A percentile compares a stretch with the other conserved stretches of the same genome.
phyloP scores from a whole-genome alignment of 2,888 invertebrate genomes.

The Drosophila colorata region DNA sequence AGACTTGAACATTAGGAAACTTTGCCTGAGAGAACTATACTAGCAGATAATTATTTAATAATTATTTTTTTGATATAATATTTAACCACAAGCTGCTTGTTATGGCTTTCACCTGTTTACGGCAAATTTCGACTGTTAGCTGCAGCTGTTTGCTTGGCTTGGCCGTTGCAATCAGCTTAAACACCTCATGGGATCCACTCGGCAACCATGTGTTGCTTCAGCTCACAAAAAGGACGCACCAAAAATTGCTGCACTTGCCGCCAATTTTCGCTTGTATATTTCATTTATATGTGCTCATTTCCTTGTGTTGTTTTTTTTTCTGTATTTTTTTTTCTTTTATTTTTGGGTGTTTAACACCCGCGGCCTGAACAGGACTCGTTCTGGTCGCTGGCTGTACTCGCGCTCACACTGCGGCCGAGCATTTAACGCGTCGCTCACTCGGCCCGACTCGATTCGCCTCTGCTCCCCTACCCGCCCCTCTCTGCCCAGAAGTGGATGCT shows the following conservation, averaged over 20 bases:
- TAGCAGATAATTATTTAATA: too few species aligned
- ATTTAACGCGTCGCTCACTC: conserved; percentile 31
- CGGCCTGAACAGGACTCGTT: conserved; percentile 1
- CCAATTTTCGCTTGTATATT: conserved; percentile 41
- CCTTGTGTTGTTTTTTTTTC: conserved; percentile 16
- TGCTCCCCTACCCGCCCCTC: neutral
- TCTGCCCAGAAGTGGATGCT: neutral
- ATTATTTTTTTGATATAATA: too few species aligned
- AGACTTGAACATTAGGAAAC: too few species aligned
- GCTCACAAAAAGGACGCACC: conserved; percentile 10
- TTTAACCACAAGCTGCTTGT: neutral
- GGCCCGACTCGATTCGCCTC: conserved; percentile 23
- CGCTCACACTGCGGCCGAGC: conserved; percentile 42
- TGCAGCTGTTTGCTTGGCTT: conserved; percentile 25
- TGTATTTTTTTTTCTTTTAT: conserved; percentile 15
- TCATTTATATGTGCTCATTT: conserved; percentile 62
- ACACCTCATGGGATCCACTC: conserved; percentile 43
- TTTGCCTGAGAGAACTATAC: too few species aligned
- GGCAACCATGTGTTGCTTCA: conserved; percentile 71
- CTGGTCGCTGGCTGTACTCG: conserved; percentile 47
- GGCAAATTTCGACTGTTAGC: neutral
- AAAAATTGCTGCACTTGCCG: conserved; percentile 27
- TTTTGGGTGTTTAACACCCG: conserved; percentile 26
- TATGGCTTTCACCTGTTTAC: conserved; percentile 5
- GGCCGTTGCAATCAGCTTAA: conserved; percentile 63